A percentile compares a stretch with the other conserved stretches of the same genome.
Conservation (phyloP, 2,113 vertebrate genomes). For the Leucoraja erinaceus region DNA sequence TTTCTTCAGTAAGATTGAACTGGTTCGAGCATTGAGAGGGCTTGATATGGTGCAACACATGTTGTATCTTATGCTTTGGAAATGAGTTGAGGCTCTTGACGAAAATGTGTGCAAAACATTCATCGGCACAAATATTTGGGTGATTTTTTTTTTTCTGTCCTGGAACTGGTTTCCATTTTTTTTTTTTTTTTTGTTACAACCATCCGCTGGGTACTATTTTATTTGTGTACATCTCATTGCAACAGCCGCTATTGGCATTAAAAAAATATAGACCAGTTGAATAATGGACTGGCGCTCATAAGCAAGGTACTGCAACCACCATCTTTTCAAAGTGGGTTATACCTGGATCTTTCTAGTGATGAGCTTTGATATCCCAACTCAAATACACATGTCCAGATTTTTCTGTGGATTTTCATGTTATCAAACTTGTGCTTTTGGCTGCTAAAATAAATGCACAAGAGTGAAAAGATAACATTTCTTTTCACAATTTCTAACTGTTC, state of each 20-base stretch:
- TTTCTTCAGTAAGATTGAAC: neutral
- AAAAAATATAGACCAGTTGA: neutral
- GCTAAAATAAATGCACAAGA: constrained; percentile 17
- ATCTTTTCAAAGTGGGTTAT: neutral
- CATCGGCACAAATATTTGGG: neutral
- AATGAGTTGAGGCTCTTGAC: neutral
- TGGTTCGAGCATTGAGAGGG: neutral
- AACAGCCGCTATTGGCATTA: neutral
- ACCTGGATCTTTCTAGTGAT: neutral
- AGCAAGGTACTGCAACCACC: neutral
- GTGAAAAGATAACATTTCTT: neutral
- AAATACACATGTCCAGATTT: neutral
- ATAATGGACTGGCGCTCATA: neutral
- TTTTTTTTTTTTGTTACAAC: neutral
- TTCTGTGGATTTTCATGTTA: neutral
- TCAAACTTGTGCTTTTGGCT: neutral
- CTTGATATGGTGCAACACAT: neutral
- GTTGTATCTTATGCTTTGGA: neutral
- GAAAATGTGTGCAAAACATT: neutral
- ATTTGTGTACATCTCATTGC: neutral
- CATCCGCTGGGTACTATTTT: constrained; percentile 5
- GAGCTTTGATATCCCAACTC: neutral
- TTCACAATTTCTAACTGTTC: neutral
- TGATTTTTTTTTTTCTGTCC: neutral
- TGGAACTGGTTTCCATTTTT: neutral